These are phyloP conservation scores for Siphamia tubifer DNA, from an alignment of 2,113 vertebrate species.

Conservation along the genomic window DNA sequence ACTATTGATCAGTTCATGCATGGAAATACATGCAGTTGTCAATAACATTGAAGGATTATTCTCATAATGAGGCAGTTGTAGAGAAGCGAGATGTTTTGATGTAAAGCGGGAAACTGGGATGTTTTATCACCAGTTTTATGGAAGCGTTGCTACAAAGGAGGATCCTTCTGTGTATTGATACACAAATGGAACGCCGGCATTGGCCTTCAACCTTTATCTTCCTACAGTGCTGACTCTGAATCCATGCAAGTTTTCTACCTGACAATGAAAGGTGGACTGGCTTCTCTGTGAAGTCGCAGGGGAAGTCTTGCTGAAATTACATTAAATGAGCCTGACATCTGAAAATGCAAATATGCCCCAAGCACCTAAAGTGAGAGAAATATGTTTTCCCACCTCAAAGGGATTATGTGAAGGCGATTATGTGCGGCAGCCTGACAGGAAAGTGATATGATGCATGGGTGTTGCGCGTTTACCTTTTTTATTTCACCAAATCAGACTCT, in stretches of 20 bases:
- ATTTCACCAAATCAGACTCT: slow-evolving; percentile 1
- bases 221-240: not conserved
- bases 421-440: not conserved
- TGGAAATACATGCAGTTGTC: not conserved
- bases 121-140: not conserved
- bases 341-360: slow-evolving; percentile 46
- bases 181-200: not conserved
- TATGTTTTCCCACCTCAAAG: slow-evolving; percentile 22
- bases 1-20: not conserved
- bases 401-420: slow-evolving; percentile 41
- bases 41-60: not conserved
- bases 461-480: slow-evolving; percentile 18
- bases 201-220: slow-evolving; percentile 2
- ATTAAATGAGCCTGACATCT: slow-evolving; percentile 32
- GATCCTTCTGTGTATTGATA: not conserved
- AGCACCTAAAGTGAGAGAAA: slow-evolving; percentile 38
- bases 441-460: slow-evolving; percentile 22
- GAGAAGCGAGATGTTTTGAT: not conserved
- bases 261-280: not conserved
- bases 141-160: not conserved
- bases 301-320: slow-evolving; percentile 27
- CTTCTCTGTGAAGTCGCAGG: not conserved
- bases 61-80: not conserved
- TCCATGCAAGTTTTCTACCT: too few species aligned
- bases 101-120: not conserved